phyloP scores from a whole-genome alignment of 2,888 invertebrate genomes.

The Mesopsocus fuscifrons region DNA sequence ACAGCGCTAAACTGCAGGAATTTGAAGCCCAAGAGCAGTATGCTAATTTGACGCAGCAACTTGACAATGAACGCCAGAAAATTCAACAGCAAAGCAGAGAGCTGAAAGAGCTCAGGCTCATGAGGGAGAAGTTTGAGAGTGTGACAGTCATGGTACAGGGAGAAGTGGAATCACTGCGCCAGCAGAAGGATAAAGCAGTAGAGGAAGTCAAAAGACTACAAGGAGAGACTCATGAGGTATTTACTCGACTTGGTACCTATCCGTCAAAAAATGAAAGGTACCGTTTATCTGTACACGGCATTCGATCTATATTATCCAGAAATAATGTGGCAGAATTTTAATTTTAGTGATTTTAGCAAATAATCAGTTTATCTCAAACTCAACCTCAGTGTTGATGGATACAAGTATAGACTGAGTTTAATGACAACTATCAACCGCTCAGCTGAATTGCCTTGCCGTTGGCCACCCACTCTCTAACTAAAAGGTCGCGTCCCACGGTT shows the following conservation, averaged over 20 bases:
- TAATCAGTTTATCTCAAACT: no score
- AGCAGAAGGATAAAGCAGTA: slow-evolving; percentile 39
- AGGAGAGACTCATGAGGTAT: slow-evolving; percentile 26
- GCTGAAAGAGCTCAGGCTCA: slow-evolving; percentile 24
- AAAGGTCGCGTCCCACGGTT: no score
- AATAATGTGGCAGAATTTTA: no score
- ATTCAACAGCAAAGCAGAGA: slow-evolving; percentile 25
- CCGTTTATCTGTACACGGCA: no score
- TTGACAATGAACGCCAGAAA: slow-evolving; percentile 30
- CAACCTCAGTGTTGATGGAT: no score
- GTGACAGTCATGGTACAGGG: slow-evolving; percentile 45
- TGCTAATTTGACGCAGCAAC: slow-evolving; percentile 28
- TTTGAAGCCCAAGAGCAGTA: slow-evolving; percentile 50
- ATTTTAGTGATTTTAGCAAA: no score
- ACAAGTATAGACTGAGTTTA: no score
- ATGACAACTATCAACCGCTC: no score
- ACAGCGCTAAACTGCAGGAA: slow-evolving; percentile 40
- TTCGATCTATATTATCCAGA: no score
- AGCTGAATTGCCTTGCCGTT: no score
- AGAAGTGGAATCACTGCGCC: slow-evolving; percentile 39
- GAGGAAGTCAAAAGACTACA: slow-evolving; percentile 30
- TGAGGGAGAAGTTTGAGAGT: slow-evolving; percentile 39
- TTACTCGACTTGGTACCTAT: neutral
- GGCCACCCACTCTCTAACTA: no score
- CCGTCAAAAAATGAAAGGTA: neutral